phyloP scores from a whole-genome alignment of 2,113 vertebrate species.

The Menura novaehollandiae region DNA sequence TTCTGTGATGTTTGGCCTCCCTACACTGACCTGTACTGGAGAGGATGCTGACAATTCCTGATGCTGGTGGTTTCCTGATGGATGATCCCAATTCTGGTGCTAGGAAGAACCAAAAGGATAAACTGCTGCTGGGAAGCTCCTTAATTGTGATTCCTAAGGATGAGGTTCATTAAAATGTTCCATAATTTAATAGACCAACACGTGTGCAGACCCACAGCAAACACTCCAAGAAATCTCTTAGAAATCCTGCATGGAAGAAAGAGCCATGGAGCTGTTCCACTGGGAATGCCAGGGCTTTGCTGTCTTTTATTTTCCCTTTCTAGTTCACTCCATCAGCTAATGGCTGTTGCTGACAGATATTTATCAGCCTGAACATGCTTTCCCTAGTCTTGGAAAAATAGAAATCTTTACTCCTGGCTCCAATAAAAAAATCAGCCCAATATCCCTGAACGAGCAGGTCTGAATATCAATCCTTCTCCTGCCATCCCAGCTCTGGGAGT shows the following conservation, averaged over 20 bases:
- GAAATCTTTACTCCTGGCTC: constrained; percentile 24
- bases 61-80: not conserved
- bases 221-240: not conserved
- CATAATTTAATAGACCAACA: not conserved
- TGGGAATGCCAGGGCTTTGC: not conserved
- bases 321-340: not conserved
- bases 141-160: not conserved
- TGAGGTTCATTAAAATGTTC: not conserved
- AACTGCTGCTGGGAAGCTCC: not conserved
- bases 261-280: not conserved
- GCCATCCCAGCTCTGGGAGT: constrained; percentile 27
- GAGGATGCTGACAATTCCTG: not conserved
- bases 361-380: constrained; percentile 38
- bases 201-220: not conserved
- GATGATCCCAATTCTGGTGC: not conserved
- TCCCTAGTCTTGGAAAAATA: not conserved
- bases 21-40: not conserved
- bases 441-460: not conserved
- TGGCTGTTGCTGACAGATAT: constrained; percentile 41
- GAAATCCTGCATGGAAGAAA: not conserved
- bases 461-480: constrained; percentile 30
- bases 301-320: not conserved
- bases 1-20: not conserved
- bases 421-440: constrained; percentile 14
- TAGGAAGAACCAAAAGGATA: not conserved